Percentiles rank a stretch among this genome's conserved stretches.
Evolutionary conservation across 2,797 vertebrate genomes (phyloP).

Genomic region (Rhyacichthys aspro): DNA sequence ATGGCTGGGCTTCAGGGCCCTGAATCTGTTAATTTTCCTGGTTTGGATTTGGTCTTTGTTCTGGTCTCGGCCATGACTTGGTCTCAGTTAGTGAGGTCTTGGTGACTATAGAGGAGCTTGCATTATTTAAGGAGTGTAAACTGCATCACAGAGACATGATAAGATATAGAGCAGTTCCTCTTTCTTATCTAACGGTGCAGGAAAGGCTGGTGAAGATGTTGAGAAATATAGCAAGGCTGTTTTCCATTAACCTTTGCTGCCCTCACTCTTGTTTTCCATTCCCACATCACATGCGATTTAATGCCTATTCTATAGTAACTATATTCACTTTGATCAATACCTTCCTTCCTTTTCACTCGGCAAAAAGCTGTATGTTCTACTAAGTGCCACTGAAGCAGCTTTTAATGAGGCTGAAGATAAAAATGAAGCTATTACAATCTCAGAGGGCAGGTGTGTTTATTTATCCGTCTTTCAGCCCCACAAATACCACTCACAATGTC

Average conservation of each 20-base stretch:
- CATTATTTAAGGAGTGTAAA: slow-evolving; percentile 42
- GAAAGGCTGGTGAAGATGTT: slow-evolving; percentile 23
- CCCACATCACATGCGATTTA: slow-evolving; percentile 1
- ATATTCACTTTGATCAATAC: slow-evolving; percentile 42
- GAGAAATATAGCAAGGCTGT: slow-evolving; percentile 17
- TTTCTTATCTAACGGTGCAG: slow-evolving; percentile 19
- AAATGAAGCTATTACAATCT: slow-evolving; percentile 25
- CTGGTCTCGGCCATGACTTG: background rate
- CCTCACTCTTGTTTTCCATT: slow-evolving; percentile 18
- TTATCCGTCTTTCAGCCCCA: slow-evolving; percentile 23
- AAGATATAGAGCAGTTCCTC: slow-evolving; percentile 11
- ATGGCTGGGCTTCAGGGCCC: too few relatives aligned
- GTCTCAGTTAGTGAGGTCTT: background rate
- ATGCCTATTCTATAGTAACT: slow-evolving; percentile 23
- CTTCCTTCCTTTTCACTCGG: slow-evolving; percentile 23
- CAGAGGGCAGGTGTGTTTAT: slow-evolving; percentile 11
- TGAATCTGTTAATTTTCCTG: too few relatives aligned
- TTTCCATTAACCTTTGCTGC: slow-evolving; percentile 47
- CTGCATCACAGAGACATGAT: slow-evolving; percentile 11
- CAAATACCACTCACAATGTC: slow-evolving; percentile 53
- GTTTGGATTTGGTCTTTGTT: background rate
- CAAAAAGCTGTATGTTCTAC: slow-evolving; percentile 5
- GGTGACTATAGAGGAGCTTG: slow-evolving; percentile 4
- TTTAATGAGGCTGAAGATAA: slow-evolving; percentile 35
- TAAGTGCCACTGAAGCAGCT: background rate